Conservation (phyloP, 1,140 invertebrate genomes). For the Drosophila simulans region DNA sequence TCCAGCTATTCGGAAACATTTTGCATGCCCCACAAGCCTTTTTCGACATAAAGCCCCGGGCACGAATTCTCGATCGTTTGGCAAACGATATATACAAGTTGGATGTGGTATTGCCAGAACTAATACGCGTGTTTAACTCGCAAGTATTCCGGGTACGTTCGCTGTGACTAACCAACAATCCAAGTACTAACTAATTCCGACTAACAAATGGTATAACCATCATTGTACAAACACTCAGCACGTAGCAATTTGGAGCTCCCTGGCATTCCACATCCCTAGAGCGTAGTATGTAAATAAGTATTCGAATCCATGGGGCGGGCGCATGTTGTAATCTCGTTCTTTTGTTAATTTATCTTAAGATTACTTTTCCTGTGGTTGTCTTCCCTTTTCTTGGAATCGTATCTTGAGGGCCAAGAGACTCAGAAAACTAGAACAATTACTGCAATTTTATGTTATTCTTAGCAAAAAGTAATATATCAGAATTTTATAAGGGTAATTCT, state of each 20-base stretch:
- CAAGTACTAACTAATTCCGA: slow-evolving; percentile 30
- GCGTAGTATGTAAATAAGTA: slow-evolving; percentile 25
- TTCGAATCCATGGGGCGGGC: slow-evolving; percentile 32
- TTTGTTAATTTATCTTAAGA: slow-evolving; percentile 18
- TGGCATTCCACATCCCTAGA: neutral
- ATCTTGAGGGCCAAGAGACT: slow-evolving; percentile 6
- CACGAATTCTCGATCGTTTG: slow-evolving; percentile 90
- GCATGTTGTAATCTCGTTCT: slow-evolving; percentile 47
- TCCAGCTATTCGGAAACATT: slow-evolving; percentile 87
- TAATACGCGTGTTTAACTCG: slow-evolving; percentile 83
- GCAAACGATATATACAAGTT: slow-evolving; percentile 90
- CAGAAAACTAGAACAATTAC: neutral
- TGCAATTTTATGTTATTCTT: neutral
- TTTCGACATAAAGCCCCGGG: slow-evolving; percentile 91
- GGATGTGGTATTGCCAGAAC: slow-evolving; percentile 86
- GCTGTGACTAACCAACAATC: slow-evolving; percentile 50
- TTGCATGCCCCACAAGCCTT: slow-evolving; percentile 89
- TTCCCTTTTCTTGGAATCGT: slow-evolving; percentile 12
- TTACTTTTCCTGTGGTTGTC: slow-evolving; percentile 41
- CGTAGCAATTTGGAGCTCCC: slow-evolving; percentile 51
- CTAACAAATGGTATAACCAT: slow-evolving; percentile 21
- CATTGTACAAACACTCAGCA: slow-evolving; percentile 12
- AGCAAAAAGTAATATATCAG: no score
- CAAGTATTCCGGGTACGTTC: slow-evolving; percentile 83
- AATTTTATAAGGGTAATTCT: no score